Conservation (phyloP, 2,888 invertebrate genomes). For the Tipula unca region DNA sequence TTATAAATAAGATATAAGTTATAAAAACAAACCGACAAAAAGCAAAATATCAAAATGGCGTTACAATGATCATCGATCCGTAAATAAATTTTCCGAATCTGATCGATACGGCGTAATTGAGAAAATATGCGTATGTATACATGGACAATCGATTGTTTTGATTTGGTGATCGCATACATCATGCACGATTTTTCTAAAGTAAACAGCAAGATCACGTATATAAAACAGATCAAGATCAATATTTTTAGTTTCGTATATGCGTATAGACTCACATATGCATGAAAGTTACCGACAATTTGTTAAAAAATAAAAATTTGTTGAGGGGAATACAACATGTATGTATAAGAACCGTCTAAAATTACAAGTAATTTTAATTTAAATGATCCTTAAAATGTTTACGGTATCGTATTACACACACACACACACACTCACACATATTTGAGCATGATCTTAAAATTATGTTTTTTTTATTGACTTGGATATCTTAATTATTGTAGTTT, state of each 20-base stretch:
- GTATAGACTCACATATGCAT: not conserved
- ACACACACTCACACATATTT: not conserved
- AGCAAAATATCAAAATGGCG: too few species aligned
- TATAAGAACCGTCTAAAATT: not conserved
- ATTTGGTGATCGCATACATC: not conserved
- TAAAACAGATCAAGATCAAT: not conserved
- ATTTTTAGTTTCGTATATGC: not conserved
- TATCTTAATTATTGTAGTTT: not conserved
- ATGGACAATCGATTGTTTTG: not conserved
- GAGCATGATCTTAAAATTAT: not conserved
- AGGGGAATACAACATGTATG: not conserved
- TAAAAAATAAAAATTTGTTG: not conserved
- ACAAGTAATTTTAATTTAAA: constrained; percentile 14
- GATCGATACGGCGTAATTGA: not conserved
- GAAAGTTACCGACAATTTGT: constrained; percentile 8
- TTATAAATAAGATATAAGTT: too few species aligned
- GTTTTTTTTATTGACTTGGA: not conserved
- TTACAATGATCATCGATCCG: not conserved
- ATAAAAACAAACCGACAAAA: too few species aligned
- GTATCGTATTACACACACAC: not conserved
- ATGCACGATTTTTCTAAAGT: not conserved
- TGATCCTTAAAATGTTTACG: constrained; percentile 8
- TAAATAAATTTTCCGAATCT: not conserved
- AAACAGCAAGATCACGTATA: not conserved
- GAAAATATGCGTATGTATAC: not conserved